phyloP scores from a whole-genome alignment of 2,888 invertebrate genomes.

The Phyto melanocephala region DNA sequence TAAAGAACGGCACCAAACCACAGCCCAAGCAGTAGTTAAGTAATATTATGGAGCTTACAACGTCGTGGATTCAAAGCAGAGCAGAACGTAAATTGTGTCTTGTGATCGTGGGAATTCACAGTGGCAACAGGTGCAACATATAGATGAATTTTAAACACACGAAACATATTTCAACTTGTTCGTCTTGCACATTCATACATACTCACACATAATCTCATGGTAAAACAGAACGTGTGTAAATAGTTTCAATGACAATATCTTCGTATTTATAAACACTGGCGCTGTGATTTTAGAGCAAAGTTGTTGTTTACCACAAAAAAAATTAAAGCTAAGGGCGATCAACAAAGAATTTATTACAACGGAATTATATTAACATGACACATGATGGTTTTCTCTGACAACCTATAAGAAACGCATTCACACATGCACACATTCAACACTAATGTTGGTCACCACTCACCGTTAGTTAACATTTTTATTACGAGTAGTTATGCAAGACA shows the following conservation, averaged over 20 bases:
- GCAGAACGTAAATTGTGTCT: conserved; percentile 28
- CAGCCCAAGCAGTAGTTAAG: background rate
- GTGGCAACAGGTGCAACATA: conserved; percentile 65
- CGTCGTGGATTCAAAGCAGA: conserved; percentile 9
- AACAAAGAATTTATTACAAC: conserved; percentile 37
- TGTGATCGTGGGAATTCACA: conserved; percentile 65
- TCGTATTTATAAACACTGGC: conserved; percentile 52
- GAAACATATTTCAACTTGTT: conserved; percentile 29
- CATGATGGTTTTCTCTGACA: conserved; percentile 11
- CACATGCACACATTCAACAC: background rate
- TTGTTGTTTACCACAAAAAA: conserved; percentile 15
- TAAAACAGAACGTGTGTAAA: background rate
- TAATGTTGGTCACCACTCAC: background rate
- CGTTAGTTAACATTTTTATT: background rate
- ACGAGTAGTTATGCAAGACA: conserved; percentile 34
- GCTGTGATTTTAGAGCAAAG: conserved; percentile 14
- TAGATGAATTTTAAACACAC: conserved; percentile 44
- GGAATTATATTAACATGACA: conserved; percentile 11
- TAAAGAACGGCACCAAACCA: conserved; percentile 17
- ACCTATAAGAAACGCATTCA: background rate
- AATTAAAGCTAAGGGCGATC: conserved; percentile 39
- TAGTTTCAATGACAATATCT: conserved; percentile 9
- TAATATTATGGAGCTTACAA: background rate
- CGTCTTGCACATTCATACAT: conserved; percentile 29
- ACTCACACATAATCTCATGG: background rate